Base-by-base conservation (phyloP, 2,888 invertebrate genomes). In the Folsomia candida region DNA sequence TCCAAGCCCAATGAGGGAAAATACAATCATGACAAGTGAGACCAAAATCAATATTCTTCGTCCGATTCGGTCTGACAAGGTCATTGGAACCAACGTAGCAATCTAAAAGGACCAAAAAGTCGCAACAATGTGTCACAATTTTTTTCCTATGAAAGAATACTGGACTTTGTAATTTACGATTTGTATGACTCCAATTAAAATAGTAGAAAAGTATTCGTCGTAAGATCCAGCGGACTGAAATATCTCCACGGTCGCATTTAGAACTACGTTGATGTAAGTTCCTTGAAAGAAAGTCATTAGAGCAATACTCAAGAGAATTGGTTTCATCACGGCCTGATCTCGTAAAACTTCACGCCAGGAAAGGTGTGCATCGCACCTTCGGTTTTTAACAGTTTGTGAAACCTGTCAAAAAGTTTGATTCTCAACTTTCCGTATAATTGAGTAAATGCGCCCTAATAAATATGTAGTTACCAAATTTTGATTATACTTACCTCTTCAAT, bases 281-380 rank as follows among this genome's bases (percentile, higher is more conserved):
- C 91, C 86, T 82, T 93, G 93, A 81, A 93, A 92, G 84, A 91
- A 91, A 81, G 91, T 87, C 89, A 95, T 91, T 73, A 93, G 87
- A 20, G 91, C 88, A 28, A 92, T 85, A 1, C 89, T 89, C 64
- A 91, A 89, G 66, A 90, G 82, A 68, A 94, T 85, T 0, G 93
- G 93, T 81, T 86, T 89, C 20, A 58, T 25, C 25, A 58, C 59
- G 29, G 27, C 37, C 37, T 58, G 29, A 25, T 67, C 67, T 18
- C 24, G 37, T 1, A 67, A 3, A 2, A n/a, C n/a, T n/a, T n/a
- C n/a, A n/a, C n/a, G n/a, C n/a, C n/a, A n/a, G n/a, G n/a, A n/a
- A n/a, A n/a, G n/a, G n/a, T n/a, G n/a, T n/a, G n/a, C n/a, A n/a
- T n/a, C n/a, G n/a, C n/a, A n/a, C n/a, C n/a, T n/a, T n/a, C n/a